These are phyloP conservation scores for Lasius fuliginosus DNA, from an alignment of 2,888 invertebrate species.

Conservation along the genomic window DNA sequence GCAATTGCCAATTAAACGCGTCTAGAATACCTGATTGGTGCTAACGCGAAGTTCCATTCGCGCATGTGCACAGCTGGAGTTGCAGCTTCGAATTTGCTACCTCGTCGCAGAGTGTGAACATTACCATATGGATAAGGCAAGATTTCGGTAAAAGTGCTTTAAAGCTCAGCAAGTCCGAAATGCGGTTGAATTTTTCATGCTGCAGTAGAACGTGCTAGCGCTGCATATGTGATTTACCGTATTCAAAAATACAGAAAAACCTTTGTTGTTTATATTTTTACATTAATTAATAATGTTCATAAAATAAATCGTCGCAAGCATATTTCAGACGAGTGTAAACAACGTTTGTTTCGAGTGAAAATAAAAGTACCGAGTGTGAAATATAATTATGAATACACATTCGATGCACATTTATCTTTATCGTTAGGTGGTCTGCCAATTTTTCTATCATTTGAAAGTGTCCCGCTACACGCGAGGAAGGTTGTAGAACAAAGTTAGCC, in stretches of 20 bases:
- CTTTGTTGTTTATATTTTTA: neutral
- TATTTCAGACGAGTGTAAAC: neutral
- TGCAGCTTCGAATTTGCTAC: constrained; percentile 57
- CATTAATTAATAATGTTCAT: constrained; percentile 5
- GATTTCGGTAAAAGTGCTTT: constrained; percentile 63
- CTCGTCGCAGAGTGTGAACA: constrained; percentile 39
- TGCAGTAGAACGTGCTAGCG: constrained; percentile 15
- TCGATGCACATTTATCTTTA: constrained; percentile 22
- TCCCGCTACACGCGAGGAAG: constrained; percentile 4
- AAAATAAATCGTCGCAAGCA: neutral
- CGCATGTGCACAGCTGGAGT: constrained; percentile 45
- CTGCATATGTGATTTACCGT: constrained; percentile 25
- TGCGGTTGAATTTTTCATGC: constrained; percentile 46
- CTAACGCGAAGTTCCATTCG: constrained; percentile 4
- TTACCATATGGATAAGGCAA: constrained; percentile 62
- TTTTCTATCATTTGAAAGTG: neutral
- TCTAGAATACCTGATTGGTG: constrained; percentile 52
- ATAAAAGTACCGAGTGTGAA: neutral
- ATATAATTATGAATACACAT: neutral
- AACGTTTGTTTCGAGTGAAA: neutral
- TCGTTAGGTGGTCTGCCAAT: constrained; percentile 12
- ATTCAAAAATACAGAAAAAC: constrained; percentile 16
- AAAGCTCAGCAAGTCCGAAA: constrained; percentile 32
- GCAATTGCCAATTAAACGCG: constrained; percentile 64
- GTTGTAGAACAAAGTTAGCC: neutral